A percentile compares a stretch with the other conserved stretches of the same genome.
Conservation (phyloP, 2,797 vertebrate genomes). For the Xerus rutilus region DNA sequence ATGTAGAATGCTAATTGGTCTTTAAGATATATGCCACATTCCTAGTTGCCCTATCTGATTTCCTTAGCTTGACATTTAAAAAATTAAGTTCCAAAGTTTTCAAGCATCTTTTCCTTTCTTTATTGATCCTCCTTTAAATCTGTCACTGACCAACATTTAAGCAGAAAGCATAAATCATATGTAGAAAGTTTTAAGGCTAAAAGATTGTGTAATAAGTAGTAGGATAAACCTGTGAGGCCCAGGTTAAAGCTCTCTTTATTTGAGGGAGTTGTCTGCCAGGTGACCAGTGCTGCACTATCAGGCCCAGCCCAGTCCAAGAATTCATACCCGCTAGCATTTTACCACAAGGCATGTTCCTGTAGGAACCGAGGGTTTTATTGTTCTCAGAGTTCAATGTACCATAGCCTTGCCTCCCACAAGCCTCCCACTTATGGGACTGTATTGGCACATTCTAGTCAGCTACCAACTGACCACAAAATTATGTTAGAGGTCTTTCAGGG, state of each 20-base stretch:
- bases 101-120: conserved; percentile 61
- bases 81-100: conserved; percentile 75
- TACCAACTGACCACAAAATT: not conserved
- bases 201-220: conserved; percentile 29
- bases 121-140: conserved; percentile 76
- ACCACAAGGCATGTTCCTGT: not conserved
- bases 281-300: not conserved
- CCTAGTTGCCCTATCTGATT: conserved; percentile 52
- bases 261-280: not conserved
- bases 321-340: not conserved
- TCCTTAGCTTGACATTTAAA: conserved; percentile 69
- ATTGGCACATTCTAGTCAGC: not conserved
- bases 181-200: conserved; percentile 49
- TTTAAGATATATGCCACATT: conserved; percentile 67
- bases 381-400: not conserved
- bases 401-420: not conserved
- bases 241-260: not conserved
- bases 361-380: not conserved
- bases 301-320: not conserved
- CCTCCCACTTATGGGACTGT: not conserved
- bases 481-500: not conserved
- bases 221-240: not conserved
- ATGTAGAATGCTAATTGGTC: conserved; percentile 58
- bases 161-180: conserved; percentile 47
- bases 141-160: conserved; percentile 68